Percentiles rank a stretch among this genome's conserved stretches.
Conservation (phyloP, 2,797 vertebrate genomes). For the Acanthurus leucopareius region DNA sequence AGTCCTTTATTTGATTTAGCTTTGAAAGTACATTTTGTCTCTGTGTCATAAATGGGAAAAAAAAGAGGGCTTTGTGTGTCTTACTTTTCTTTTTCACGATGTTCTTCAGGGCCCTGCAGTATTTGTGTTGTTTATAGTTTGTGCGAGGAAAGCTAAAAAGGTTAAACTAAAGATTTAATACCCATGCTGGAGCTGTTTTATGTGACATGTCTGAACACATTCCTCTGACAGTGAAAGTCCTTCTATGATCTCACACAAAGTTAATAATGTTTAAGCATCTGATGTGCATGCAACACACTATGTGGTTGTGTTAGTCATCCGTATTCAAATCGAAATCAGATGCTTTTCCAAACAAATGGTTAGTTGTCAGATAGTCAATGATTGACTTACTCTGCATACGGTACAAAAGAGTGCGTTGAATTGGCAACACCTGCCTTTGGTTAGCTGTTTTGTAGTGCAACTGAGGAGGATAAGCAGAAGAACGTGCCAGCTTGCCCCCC, state of each 20-base stretch:
- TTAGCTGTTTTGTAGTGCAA: constrained; percentile 41
- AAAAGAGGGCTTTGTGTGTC: background rate
- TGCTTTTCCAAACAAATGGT: background rate
- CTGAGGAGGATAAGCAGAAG: constrained; percentile 53
- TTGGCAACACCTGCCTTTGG: constrained; percentile 31
- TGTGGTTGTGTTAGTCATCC: background rate
- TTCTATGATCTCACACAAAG: constrained; percentile 15
- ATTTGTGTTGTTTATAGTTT: constrained; percentile 28
- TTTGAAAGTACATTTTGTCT: background rate
- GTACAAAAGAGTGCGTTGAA: background rate
- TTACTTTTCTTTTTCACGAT: background rate
- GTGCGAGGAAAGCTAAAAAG: background rate
- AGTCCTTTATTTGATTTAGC: constrained; percentile 2
- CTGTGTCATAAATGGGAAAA: background rate
- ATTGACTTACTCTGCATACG: background rate
- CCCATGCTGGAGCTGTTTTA: background rate
- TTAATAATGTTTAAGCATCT: background rate
- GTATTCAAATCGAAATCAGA: background rate
- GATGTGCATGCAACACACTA: background rate
- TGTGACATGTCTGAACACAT: constrained; percentile 17
- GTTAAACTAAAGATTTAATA: background rate
- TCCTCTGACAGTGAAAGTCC: background rate
- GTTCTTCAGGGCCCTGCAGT: constrained; percentile 11
- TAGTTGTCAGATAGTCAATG: constrained; percentile 7
- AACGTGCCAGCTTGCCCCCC: background rate